Base-by-base conservation (phyloP, 2,113 vertebrate species). In the Pachypanchax playfairii region DNA sequence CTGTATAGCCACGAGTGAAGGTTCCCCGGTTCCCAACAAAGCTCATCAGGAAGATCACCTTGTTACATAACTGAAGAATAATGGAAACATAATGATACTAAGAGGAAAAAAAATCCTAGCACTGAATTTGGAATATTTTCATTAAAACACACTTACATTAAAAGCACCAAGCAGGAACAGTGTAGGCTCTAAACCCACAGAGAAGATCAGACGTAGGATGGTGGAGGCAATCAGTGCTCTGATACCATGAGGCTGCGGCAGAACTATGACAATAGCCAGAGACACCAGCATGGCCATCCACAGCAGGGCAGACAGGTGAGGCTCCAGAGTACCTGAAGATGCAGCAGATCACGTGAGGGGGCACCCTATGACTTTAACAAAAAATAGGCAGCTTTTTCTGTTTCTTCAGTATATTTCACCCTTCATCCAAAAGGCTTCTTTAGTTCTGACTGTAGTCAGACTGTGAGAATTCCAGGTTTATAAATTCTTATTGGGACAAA, bases 1-100 rank as follows among this genome's bases (percentile, higher is more conserved):
- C 97, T 54, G 87, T 93, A 89, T 97, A 99, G 21, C 97, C 97
- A 50, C 96, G 91, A 0, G 96, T 98, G 89, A 99, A 99, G 0
- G 97, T 99, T 3, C 97, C 97, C 0, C 95, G 92, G 89, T 99
- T 99, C 58, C 97, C 97, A 72, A 98, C 96, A 25, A 97, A 99
- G 76, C 97, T 99, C 92, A 94, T 98, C 50, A 99, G 91, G 68
- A 99, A 99, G 84, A 99, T 98, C 31, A 98, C 93, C 82, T 98
- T 99, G 81, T 99, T 99, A 80, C 94, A 58, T 17, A 58, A 28
- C 55, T 58, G 13, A 33, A 29, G 42, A 44, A 44, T 21, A 56
- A 73, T 2, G 6, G 53, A 38, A 31, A 38, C 18, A 33, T 70
- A 38, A 67, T 4, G 18, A 2, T 18, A 54, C 8, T 21, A 4